A percentile compares a stretch with the other conserved stretches of the same genome.
phyloP scores from a whole-genome alignment of 2,888 invertebrate genomes.

The Sisyra nigra region DNA sequence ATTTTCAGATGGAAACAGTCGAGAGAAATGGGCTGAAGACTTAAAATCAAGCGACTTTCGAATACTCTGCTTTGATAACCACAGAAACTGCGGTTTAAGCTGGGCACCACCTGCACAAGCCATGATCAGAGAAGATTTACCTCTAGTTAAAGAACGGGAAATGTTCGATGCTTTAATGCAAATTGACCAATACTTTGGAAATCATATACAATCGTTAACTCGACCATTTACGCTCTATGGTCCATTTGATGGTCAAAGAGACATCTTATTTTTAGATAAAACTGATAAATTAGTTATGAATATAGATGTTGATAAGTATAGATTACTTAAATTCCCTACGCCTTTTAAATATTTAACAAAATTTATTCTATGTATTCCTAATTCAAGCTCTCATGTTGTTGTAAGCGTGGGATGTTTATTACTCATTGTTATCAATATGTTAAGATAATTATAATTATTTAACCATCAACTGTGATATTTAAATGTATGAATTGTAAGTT shows the following conservation, averaged over 20 bases:
- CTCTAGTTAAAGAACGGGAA: constrained; percentile 42
- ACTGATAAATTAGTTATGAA: constrained; percentile 23
- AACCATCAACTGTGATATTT: not conserved
- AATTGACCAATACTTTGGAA: constrained; percentile 55
- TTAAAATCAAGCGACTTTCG: constrained; percentile 29
- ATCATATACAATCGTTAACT: constrained; percentile 34
- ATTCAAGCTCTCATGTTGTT: not conserved
- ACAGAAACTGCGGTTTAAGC: constrained; percentile 38
- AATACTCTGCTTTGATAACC: constrained; percentile 37
- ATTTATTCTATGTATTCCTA: not conserved
- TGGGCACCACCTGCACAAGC: constrained; percentile 55
- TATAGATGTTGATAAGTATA: not conserved
- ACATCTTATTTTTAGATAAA: constrained; percentile 49
- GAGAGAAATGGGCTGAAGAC: constrained; percentile 27
- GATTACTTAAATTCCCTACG: no score
- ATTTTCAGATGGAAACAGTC: constrained; percentile 28
- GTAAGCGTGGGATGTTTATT: not conserved
- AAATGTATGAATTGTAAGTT: not conserved
- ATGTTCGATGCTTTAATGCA: constrained; percentile 51
- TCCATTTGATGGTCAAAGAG: constrained; percentile 40
- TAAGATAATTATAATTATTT: not conserved
- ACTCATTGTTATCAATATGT: not conserved
- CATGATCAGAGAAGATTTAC: constrained; percentile 39
- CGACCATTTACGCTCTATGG: constrained; percentile 55
- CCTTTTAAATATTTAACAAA: not conserved